phyloP scores from a whole-genome alignment of 2,888 invertebrate genomes.

The Glaucopsyche alexis region DNA sequence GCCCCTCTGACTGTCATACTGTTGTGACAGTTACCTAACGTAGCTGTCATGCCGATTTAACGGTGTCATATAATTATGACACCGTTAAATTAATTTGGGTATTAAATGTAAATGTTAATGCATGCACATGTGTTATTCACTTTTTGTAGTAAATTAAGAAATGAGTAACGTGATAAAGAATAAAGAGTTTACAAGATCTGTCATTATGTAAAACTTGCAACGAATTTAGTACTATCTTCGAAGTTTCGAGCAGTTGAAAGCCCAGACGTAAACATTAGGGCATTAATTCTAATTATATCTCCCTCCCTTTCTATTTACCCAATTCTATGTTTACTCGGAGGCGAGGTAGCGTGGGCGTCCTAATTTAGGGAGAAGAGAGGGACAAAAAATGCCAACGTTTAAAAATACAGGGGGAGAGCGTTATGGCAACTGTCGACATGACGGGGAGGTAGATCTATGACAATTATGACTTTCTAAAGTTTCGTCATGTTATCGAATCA shows the following conservation, averaged over 20 bases:
- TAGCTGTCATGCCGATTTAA: too few relatives aligned
- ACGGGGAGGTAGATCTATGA: conserved; percentile 58
- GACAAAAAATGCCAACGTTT: conserved; percentile 61
- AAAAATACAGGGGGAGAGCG: conserved; percentile 56
- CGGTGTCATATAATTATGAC: too few relatives aligned
- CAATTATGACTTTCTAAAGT: conserved; percentile 34
- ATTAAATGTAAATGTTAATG: too few relatives aligned
- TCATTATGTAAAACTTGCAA: conserved; percentile 1
- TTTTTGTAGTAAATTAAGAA: too few relatives aligned
- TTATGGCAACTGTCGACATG: conserved; percentile 63
- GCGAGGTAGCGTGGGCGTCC: conserved; percentile 73
- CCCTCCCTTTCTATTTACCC: conserved; percentile 73
- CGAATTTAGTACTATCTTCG: background rate
- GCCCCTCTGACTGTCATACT: too few relatives aligned
- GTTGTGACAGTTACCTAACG: too few relatives aligned
- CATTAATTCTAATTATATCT: conserved; percentile 77
- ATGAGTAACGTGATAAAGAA: background rate
- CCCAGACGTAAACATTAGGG: conserved; percentile 36
- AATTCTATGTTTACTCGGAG: conserved; percentile 75
- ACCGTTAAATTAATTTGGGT: too few relatives aligned
- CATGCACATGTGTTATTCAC: too few relatives aligned
- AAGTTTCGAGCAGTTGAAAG: conserved; percentile 3
- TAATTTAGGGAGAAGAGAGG: conserved; percentile 73
- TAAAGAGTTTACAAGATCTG: background rate
- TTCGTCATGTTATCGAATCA: background rate